These are phyloP conservation scores for Fragariocoptes setiger DNA, from an alignment of 1,140 invertebrate genomes.

Conservation along the genomic window DNA sequence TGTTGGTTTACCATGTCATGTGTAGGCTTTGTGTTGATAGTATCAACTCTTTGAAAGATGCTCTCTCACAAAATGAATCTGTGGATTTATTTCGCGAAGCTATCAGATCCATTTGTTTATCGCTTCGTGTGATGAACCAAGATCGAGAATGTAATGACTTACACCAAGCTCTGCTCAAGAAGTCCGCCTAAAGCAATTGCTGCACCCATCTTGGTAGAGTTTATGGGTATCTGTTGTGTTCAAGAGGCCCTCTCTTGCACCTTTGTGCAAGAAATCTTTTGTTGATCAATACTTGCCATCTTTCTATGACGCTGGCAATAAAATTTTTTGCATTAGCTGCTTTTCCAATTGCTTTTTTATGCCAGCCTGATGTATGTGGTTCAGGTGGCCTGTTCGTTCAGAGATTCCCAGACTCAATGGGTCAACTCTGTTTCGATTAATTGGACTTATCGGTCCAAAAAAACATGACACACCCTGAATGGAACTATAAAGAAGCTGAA, in stretches of 20 bases:
- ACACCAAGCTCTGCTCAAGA: not conserved
- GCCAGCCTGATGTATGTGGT: too few relatives aligned
- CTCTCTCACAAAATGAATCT: not conserved
- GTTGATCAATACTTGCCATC: not conserved
- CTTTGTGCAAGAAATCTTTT: slow-evolving; percentile 6
- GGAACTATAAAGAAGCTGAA: too few relatives aligned
- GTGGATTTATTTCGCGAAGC: not conserved
- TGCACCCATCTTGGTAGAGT: not conserved
- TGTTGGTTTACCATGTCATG: not conserved
- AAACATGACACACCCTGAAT: too few relatives aligned
- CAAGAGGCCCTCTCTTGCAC: slow-evolving; percentile 5
- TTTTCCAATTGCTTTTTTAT: too few relatives aligned
- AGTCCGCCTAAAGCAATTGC: not conserved
- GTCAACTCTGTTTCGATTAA: too few relatives aligned
- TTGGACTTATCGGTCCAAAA: too few relatives aligned
- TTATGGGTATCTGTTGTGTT: not conserved
- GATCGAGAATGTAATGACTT: not conserved
- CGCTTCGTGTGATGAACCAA: not conserved
- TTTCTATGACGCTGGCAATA: not conserved
- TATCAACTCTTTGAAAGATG: not conserved
- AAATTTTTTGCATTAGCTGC: too few relatives aligned
- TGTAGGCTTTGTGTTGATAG: not conserved
- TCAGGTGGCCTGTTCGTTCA: too few relatives aligned
- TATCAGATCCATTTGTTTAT: not conserved
- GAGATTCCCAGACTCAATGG: too few relatives aligned